These are phyloP conservation scores for Sericinus montela DNA, from an alignment of 2,888 invertebrate genomes.

Conservation along the genomic window DNA sequence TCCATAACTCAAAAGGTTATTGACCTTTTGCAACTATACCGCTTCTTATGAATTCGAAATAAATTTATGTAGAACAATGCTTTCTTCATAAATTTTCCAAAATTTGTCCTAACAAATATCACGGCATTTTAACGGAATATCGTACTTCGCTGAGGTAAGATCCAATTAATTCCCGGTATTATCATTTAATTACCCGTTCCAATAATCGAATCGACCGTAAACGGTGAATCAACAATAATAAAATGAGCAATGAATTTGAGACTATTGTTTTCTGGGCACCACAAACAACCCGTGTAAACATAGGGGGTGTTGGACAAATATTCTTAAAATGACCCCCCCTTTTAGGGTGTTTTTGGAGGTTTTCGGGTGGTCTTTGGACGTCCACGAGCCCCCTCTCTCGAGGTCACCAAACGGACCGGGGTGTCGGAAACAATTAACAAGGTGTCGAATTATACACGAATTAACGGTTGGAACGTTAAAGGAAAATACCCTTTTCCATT, in stretches of 20 bases:
- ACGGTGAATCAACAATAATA: slow-evolving; percentile 78
- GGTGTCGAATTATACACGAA: slow-evolving; percentile 80
- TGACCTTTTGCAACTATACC: too few relatives aligned
- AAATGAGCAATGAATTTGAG: slow-evolving; percentile 79
- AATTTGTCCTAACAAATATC: slow-evolving; percentile 35
- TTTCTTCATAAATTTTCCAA: slow-evolving; percentile 13
- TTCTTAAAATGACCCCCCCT: slow-evolving; percentile 75
- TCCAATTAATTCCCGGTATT: slow-evolving; percentile 76
- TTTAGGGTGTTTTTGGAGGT: slow-evolving; percentile 45
- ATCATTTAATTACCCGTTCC: slow-evolving; percentile 77
- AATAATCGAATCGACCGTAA: slow-evolving; percentile 78
- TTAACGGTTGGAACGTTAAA: slow-evolving; percentile 75
- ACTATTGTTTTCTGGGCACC: slow-evolving; percentile 78
- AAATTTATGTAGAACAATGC: slow-evolving; percentile 12
- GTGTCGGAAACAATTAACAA: slow-evolving; percentile 78
- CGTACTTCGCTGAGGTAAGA: slow-evolving; percentile 60
- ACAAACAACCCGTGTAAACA: slow-evolving; percentile 77
- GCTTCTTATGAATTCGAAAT: background rate
- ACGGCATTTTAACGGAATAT: slow-evolving; percentile 46
- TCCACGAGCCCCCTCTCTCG: slow-evolving; percentile 53
- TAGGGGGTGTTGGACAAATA: slow-evolving; percentile 70
- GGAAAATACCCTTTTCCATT: slow-evolving; percentile 77
- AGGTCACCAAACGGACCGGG: slow-evolving; percentile 75
- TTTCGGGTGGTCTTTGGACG: slow-evolving; percentile 49
- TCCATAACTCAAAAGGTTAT: too few relatives aligned